Percentiles rank a stretch among this genome's conserved stretches.
phyloP scores from a whole-genome alignment of 2,113 vertebrate genomes.

The Epinephelus fuscoguttatus region DNA sequence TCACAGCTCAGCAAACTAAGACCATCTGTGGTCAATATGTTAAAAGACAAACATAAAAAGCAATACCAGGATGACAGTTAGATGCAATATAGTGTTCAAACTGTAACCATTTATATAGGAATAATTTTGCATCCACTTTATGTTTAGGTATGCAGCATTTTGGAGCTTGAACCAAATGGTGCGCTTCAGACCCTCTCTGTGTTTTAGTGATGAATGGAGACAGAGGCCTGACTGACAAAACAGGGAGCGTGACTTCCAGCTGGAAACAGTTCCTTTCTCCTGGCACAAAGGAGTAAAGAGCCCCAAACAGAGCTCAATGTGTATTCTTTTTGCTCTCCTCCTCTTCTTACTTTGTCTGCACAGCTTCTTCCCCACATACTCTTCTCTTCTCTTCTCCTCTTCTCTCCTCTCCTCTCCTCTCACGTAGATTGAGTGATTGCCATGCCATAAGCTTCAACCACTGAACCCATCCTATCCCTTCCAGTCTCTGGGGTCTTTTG shows the following conservation, averaged over 20 bases:
- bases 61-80: not conserved
- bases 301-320: conserved; percentile 36
- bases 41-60: not conserved
- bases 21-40: conserved; percentile 5
- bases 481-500: conserved; percentile 49
- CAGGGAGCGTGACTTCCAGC: conserved; percentile 57
- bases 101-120: not conserved
- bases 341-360: not conserved
- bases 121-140: not conserved
- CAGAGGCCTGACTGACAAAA: conserved; percentile 55
- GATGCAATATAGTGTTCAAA: not conserved
- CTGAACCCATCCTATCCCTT: conserved; percentile 61
- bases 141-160: conserved; percentile 9
- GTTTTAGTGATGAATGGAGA: conserved; percentile 54
- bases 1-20: not conserved
- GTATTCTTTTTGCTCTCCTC: conserved; percentile 31
- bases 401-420: conserved; percentile 4
- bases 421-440: conserved; percentile 54
- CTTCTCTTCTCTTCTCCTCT: not conserved
- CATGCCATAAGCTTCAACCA: conserved; percentile 47
- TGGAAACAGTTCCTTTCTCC: conserved; percentile 62
- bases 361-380: not conserved
- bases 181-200: conserved; percentile 22
- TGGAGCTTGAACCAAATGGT: conserved; percentile 22
- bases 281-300: conserved; percentile 40